These are phyloP conservation scores for Shargacucullia verbasci DNA, from an alignment of 2,888 invertebrate species.

Conservation along the genomic window DNA sequence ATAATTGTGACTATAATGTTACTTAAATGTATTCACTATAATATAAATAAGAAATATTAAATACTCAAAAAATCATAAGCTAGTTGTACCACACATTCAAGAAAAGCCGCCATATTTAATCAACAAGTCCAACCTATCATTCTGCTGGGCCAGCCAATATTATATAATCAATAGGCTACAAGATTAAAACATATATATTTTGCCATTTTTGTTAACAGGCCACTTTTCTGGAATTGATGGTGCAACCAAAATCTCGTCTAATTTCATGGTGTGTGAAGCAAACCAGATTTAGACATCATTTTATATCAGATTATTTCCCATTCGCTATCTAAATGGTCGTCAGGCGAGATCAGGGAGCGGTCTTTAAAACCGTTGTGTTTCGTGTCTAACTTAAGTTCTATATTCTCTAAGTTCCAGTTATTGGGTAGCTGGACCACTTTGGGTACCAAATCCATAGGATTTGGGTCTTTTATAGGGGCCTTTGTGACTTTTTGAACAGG, in stretches of 20 bases:
- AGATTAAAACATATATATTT: too few species aligned
- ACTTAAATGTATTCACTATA: too few species aligned
- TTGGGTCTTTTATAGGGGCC: slow-evolving; percentile 45
- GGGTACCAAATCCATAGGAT: slow-evolving; percentile 76
- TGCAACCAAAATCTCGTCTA: slow-evolving; percentile 15
- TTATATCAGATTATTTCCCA: slow-evolving; percentile 84
- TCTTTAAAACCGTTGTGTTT: slow-evolving; percentile 71
- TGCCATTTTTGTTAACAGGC: not conserved
- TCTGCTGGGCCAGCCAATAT: too few species aligned
- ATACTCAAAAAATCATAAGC: too few species aligned
- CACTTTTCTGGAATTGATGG: slow-evolving; percentile 7
- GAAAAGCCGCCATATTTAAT: too few species aligned
- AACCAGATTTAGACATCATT: slow-evolving; percentile 26
- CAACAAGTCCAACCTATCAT: too few species aligned
- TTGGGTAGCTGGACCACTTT: slow-evolving; percentile 88
- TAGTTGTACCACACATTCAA: too few species aligned
- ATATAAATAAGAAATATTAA: too few species aligned
- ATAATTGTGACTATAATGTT: too few species aligned
- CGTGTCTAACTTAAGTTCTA: slow-evolving; percentile 77
- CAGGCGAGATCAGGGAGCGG: slow-evolving; percentile 73
- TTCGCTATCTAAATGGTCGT: slow-evolving; percentile 80
- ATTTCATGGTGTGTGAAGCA: slow-evolving; percentile 18
- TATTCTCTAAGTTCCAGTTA: slow-evolving; percentile 89
- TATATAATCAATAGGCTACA: too few species aligned
- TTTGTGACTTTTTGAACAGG: slow-evolving; percentile 35